phyloP scores from a whole-genome alignment of 2,797 vertebrate species.

The Tenualosa thibaudeaui region DNA sequence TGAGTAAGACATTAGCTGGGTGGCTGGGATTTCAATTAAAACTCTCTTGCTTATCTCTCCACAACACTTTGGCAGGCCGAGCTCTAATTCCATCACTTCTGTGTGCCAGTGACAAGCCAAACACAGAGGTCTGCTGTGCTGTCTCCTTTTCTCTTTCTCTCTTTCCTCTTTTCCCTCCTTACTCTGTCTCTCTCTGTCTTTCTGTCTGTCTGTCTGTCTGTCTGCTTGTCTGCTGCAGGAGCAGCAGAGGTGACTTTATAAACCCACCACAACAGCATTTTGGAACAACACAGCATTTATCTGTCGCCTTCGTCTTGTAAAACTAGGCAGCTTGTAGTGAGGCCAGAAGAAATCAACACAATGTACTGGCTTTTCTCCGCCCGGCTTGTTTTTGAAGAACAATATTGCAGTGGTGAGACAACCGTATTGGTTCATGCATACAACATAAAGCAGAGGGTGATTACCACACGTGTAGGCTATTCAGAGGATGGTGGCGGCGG shows the following conservation, averaged over 20 bases:
- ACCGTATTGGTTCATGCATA: not conserved
- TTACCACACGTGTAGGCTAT: not conserved
- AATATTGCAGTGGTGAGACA: not conserved
- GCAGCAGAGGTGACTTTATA: too few relatives aligned
- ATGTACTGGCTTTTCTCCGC: not conserved
- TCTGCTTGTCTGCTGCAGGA: not conserved
- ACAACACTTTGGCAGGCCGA: conserved; percentile 16
- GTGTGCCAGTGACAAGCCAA: not conserved
- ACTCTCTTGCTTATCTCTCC: conserved; percentile 15
- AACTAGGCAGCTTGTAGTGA: not conserved
- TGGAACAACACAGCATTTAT: not conserved
- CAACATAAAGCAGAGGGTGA: not conserved
- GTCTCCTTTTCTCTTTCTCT: not conserved
- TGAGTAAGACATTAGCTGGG: conserved; percentile 10
- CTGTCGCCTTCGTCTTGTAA: not conserved
- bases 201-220: too few relatives aligned
- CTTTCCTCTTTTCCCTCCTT: too few relatives aligned
- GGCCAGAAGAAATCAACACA: not conserved
- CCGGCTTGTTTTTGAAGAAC: not conserved
- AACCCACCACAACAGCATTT: not conserved
- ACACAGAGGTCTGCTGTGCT: not conserved
- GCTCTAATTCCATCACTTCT: conserved; percentile 39
- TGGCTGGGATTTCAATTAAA: conserved; percentile 10
- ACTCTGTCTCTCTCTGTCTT: too few relatives aligned
- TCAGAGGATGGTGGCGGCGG: not conserved